Conservation (phyloP, 2,888 invertebrate genomes). For the Plebejus melissa region DNA sequence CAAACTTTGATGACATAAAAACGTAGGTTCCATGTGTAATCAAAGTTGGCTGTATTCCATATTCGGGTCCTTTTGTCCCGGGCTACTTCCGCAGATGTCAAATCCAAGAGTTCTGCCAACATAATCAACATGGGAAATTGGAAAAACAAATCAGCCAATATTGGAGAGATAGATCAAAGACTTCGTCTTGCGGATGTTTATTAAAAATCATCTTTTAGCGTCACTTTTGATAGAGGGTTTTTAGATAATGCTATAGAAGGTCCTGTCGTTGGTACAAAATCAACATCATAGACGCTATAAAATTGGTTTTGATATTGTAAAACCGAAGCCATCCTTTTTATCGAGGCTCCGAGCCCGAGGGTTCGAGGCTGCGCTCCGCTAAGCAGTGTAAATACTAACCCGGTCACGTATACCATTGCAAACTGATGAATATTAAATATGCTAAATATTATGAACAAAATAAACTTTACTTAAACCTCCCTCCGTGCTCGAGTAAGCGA, state of each 20-base stretch:
- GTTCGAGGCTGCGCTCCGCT: slow-evolving; percentile 44
- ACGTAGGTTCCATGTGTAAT: slow-evolving; percentile 1
- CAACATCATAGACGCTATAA: not conserved
- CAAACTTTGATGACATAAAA: not conserved
- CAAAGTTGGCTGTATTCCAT: slow-evolving; percentile 23
- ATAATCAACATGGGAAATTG: slow-evolving; percentile 3
- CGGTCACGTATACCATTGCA: slow-evolving; percentile 67
- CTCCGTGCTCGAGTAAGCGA: slow-evolving; percentile 47
- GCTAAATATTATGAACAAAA: slow-evolving; percentile 61
- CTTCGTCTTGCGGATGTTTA: not conserved
- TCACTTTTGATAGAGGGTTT: not conserved
- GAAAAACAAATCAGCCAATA: not conserved
- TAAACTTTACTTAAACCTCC: slow-evolving; percentile 50
- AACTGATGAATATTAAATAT: slow-evolving; percentile 74
- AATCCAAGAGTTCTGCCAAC: slow-evolving; percentile 10
- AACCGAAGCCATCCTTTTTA: slow-evolving; percentile 29
- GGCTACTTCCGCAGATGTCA: slow-evolving; percentile 23
- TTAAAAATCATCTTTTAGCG: not conserved
- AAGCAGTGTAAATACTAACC: slow-evolving; percentile 72
- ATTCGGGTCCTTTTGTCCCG: slow-evolving; percentile 9
- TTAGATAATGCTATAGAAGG: not conserved
- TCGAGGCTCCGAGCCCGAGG: slow-evolving; percentile 15
- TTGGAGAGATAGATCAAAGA: not conserved
- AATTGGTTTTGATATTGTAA: slow-evolving; percentile 13
- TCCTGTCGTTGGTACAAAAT: not conserved